phyloP scores from a whole-genome alignment of 2,113 vertebrate species.

The Hippoglossus stenolepis region DNA sequence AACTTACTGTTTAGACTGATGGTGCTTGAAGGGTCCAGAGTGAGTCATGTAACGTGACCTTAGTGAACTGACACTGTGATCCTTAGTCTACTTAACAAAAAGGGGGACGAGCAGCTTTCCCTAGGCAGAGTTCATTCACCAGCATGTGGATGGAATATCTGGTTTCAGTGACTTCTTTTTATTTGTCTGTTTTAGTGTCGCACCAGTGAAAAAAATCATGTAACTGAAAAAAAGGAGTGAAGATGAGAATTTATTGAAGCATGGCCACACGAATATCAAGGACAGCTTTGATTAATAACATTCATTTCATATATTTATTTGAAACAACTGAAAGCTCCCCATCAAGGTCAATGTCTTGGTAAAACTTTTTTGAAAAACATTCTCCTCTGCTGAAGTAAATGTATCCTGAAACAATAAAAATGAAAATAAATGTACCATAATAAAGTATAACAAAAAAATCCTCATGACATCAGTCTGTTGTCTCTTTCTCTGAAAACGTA shows the following conservation, averaged over 20 bases:
- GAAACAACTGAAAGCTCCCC: neutral
- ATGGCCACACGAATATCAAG: neutral
- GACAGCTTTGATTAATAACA: neutral
- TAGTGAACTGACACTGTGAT: constrained; percentile 17
- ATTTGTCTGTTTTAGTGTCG: neutral
- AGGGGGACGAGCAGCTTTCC: neutral
- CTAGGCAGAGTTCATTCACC: neutral
- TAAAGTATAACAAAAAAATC: neutral
- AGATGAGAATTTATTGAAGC: neutral
- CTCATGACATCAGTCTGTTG: neutral
- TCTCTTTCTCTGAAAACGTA: neutral
- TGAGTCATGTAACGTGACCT: neutral
- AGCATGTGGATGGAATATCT: neutral
- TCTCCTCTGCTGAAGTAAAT: neutral
- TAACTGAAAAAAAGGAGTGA: neutral
- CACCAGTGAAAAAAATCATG: neutral
- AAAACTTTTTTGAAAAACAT: neutral
- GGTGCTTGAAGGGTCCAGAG: neutral
- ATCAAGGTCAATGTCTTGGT: neutral
- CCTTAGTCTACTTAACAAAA: neutral
- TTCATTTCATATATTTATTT: neutral
- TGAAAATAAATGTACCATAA: neutral
- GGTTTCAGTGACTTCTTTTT: neutral
- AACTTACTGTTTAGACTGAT: neutral
- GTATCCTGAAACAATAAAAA: neutral